A percentile compares a stretch with the other conserved stretches of the same genome.
Conservation (phyloP, 2,888 invertebrate species). For the Agonum fuliginosum region DNA sequence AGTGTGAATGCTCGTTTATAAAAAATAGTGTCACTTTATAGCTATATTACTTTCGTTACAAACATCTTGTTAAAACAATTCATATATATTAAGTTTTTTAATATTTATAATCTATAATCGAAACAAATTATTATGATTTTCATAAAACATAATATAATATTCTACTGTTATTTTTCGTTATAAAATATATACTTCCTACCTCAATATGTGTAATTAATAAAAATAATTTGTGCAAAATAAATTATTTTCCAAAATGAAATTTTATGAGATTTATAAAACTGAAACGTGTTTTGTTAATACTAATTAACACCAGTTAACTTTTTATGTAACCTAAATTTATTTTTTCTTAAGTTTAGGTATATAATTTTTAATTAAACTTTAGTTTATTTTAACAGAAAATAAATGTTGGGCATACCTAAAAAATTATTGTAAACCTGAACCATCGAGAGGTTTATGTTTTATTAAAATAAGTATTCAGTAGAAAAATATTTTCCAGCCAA, state of each 20-base stretch:
- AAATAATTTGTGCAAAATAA: conserved; percentile 3
- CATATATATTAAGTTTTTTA: too few relatives aligned
- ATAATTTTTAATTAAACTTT: not conserved
- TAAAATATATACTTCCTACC: too few relatives aligned
- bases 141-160: too few relatives aligned
- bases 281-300: conserved; percentile 35
- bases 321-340: conserved; percentile 11
- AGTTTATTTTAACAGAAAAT: not conserved
- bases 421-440: too few relatives aligned
- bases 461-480: conserved; percentile 5
- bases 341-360: not conserved
- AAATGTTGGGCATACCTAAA: not conserved
- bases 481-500: conserved; percentile 23
- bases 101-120: too few relatives aligned
- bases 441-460: conserved; percentile 23
- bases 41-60: too few relatives aligned
- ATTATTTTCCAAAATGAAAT: conserved; percentile 9
- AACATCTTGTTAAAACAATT: too few relatives aligned
- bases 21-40: too few relatives aligned
- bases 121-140: too few relatives aligned
- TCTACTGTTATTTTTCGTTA: too few relatives aligned
- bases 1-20: too few relatives aligned
- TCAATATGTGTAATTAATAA: too few relatives aligned
- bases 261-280: conserved; percentile 7
- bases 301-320: not conserved